phyloP scores from a whole-genome alignment of 1,140 invertebrate species.

The Platorchestia sp. region DNA sequence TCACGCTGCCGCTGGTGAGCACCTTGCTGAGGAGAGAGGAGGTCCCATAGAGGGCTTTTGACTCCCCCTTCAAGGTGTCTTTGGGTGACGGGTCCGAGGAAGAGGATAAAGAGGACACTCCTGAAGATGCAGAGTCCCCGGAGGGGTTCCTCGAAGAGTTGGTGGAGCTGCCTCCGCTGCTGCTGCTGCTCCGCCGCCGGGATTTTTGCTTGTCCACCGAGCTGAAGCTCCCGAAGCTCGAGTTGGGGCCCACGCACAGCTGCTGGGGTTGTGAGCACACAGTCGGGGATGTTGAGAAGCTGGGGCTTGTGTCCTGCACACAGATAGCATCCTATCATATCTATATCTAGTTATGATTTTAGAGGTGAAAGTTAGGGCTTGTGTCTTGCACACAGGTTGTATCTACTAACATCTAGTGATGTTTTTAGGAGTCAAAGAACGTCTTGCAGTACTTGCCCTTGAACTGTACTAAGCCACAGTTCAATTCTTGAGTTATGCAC shows the following conservation, averaged over 20 bases:
- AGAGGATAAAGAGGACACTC: conserved; percentile 10
- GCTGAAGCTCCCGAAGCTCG: not conserved
- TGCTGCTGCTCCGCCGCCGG: conserved; percentile 21
- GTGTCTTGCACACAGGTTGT: too few relatives aligned
- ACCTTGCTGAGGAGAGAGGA: not conserved
- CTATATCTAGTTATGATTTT: too few relatives aligned
- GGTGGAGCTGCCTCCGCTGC: conserved; percentile 3
- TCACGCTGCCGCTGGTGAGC: not conserved
- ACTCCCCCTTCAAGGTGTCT: not conserved
- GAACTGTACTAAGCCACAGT: too few relatives aligned
- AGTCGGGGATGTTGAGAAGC: not conserved
- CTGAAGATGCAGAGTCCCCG: not conserved
- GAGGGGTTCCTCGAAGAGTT: conserved; percentile 28
- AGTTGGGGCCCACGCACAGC: not conserved
- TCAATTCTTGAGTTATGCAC: too few relatives aligned
- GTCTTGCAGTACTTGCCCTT: too few relatives aligned
- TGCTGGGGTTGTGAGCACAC: not conserved
- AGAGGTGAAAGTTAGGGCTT: too few relatives aligned
- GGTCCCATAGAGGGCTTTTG: not conserved
- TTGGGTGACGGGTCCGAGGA: not conserved
- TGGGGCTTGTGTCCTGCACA: conserved; percentile 3
- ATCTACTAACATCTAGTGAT: too few relatives aligned
- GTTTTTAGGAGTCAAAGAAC: too few relatives aligned
- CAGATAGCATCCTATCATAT: too few relatives aligned
- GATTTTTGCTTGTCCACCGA: not conserved